These are phyloP conservation scores for Anolis apletophallus DNA, from an alignment of 2,797 vertebrate species.

Conservation along the genomic window DNA sequence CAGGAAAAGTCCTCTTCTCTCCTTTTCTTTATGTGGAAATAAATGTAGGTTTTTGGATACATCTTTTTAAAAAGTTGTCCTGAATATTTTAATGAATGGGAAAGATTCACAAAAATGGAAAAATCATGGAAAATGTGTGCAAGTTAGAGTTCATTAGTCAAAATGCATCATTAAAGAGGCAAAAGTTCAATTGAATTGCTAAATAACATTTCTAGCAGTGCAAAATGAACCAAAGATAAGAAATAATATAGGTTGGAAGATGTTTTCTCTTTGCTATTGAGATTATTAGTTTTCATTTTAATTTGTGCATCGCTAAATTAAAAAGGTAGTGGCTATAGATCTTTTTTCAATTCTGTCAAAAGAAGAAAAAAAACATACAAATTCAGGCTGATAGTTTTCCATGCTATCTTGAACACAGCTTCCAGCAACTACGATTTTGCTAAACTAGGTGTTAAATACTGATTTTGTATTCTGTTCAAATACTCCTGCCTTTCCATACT, in stretches of 20 bases:
- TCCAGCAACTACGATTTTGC: neutral
- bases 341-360: neutral
- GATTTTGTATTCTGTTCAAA: conserved; percentile 17
- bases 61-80: too few species aligned
- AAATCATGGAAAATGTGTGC: too few species aligned
- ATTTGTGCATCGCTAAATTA: neutral
- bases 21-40: too few species aligned
- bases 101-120: too few species aligned
- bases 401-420: fast-evolving
- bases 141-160: too few species aligned
- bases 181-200: too few species aligned
- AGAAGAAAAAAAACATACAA: neutral
- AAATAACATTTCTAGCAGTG: too few species aligned
- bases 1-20: too few species aligned
- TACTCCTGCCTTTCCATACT: neutral
- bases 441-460: neutral
- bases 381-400: neutral
- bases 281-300: neutral
- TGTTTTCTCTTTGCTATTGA: fast-evolving
- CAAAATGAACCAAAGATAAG: too few species aligned
- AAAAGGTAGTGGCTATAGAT: neutral
- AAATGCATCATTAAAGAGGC: too few species aligned
- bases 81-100: too few species aligned
- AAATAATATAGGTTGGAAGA: neutral
- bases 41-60: too few species aligned